phyloP scores from a whole-genome alignment of 2,888 invertebrate genomes.

The Drosophila fulvimacula region DNA sequence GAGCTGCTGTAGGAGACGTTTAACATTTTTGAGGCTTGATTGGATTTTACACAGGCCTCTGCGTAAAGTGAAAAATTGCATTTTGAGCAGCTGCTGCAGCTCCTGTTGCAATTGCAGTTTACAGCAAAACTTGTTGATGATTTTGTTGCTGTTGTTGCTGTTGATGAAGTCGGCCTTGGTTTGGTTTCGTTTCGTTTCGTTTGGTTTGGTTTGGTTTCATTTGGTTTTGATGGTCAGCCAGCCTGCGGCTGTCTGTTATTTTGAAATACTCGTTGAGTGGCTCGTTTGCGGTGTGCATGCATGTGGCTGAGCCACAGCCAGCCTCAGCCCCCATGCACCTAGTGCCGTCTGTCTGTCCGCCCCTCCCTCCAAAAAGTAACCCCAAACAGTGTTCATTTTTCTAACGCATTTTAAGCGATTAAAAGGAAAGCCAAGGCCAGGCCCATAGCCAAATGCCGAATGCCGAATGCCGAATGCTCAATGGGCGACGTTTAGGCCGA shows the following conservation, averaged over 20 bases:
- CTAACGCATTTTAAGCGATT: slow-evolving; percentile 40
- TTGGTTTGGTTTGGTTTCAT: slow-evolving; percentile 67
- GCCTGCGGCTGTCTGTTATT: slow-evolving; percentile 75
- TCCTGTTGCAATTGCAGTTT: slow-evolving; percentile 35
- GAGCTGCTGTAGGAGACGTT: slow-evolving; percentile 56
- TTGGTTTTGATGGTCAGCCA: slow-evolving; percentile 69
- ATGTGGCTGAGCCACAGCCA: slow-evolving; percentile 55
- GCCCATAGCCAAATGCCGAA: background rate
- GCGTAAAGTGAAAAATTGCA: slow-evolving; percentile 76
- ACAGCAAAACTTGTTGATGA: slow-evolving; percentile 48
- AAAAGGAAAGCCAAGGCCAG: slow-evolving; percentile 9
- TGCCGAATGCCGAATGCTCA: slow-evolving; percentile 6
- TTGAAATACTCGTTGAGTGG: slow-evolving; percentile 80
- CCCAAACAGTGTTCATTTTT: slow-evolving; percentile 32
- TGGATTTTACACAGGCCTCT: slow-evolving; percentile 71
- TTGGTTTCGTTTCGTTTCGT: slow-evolving; percentile 50
- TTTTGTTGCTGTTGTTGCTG: slow-evolving; percentile 58
- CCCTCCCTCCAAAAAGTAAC: background rate
- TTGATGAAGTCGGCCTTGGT: slow-evolving; percentile 81
- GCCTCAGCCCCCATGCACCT: slow-evolving; percentile 19
- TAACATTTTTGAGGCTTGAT: slow-evolving; percentile 81
- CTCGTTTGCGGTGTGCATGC: slow-evolving; percentile 76
- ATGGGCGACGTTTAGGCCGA: background rate
- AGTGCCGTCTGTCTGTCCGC: background rate
- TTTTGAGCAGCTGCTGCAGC: slow-evolving; percentile 70